These are phyloP conservation scores for Sebastes kiyomatsui DNA, from an alignment of 2,797 vertebrate species.

Conservation along the genomic window DNA sequence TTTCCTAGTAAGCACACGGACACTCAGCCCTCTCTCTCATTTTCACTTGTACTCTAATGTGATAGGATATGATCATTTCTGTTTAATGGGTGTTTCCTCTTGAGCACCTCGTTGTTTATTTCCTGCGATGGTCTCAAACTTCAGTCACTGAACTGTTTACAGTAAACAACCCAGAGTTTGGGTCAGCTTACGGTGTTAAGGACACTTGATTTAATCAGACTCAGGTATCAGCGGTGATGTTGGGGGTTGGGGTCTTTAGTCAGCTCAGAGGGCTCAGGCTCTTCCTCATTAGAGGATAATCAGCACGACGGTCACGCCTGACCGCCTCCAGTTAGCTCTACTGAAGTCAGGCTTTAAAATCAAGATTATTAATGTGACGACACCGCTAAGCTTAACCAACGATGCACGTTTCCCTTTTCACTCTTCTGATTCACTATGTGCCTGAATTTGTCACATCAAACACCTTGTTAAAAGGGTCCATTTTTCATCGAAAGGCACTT, in stretches of 20 bases:
- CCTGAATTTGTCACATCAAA: not conserved
- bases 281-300: constrained; percentile 32
- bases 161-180: constrained; percentile 24
- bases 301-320: constrained; percentile 9
- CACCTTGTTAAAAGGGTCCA: not conserved
- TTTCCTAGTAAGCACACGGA: not conserved
- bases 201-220: constrained; percentile 36
- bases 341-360: constrained; percentile 24
- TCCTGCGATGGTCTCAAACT: constrained; percentile 20
- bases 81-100: constrained; percentile 28
- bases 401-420: not conserved
- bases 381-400: not conserved
- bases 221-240: not conserved
- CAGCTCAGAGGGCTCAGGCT: constrained; percentile 8
- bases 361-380: constrained; percentile 1
- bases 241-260: not conserved
- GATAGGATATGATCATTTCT: constrained; percentile 3
- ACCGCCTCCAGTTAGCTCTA: constrained; percentile 17
- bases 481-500: not conserved
- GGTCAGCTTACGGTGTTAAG: not conserved
- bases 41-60: not conserved
- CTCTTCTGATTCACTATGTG: not conserved
- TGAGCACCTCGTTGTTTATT: not conserved
- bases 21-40: not conserved
- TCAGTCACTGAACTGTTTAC: not conserved